Conservation (phyloP, 2,888 invertebrate genomes). For the Lochmaea capreae region DNA sequence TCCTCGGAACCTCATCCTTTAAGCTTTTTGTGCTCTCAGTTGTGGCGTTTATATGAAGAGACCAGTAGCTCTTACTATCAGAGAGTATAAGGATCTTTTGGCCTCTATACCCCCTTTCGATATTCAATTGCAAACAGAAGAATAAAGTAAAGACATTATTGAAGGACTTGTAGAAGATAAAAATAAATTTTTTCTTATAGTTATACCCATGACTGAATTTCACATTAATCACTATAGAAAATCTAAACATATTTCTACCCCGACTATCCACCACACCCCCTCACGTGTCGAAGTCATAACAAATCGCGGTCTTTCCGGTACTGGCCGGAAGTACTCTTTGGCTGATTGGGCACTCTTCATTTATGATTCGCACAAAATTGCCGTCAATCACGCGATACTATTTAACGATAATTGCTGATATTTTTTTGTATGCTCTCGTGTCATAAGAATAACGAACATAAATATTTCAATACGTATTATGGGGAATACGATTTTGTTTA, state of each 20-base stretch:
- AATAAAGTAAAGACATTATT: too few species aligned
- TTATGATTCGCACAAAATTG: constrained; percentile 56
- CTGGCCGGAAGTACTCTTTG: constrained; percentile 59
- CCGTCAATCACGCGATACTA: constrained; percentile 61
- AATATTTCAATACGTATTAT: constrained; percentile 59
- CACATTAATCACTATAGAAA: neutral
- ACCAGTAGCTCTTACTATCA: too few species aligned
- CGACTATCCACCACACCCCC: constrained; percentile 35
- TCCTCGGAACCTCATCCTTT: too few species aligned
- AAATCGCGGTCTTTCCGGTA: constrained; percentile 56
- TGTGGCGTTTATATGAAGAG: too few species aligned
- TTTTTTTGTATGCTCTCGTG: constrained; percentile 19
- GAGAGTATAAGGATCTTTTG: too few species aligned
- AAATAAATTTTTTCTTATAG: too few species aligned
- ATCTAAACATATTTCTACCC: constrained; percentile 36
- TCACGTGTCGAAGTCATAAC: constrained; percentile 56
- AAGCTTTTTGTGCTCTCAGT: too few species aligned
- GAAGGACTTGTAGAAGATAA: too few species aligned
- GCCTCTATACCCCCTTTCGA: too few species aligned
- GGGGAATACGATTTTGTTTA: constrained; percentile 60
- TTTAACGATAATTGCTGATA: constrained; percentile 59
- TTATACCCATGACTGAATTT: neutral
- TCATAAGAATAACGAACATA: constrained; percentile 41
- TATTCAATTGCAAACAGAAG: too few species aligned
- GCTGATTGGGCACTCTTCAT: constrained; percentile 64